Evolutionary conservation across 2,888 invertebrate species (phyloP), one percentile per base, ranked within the genome.

Genomic region (Aspidapion aeneum): DNA sequence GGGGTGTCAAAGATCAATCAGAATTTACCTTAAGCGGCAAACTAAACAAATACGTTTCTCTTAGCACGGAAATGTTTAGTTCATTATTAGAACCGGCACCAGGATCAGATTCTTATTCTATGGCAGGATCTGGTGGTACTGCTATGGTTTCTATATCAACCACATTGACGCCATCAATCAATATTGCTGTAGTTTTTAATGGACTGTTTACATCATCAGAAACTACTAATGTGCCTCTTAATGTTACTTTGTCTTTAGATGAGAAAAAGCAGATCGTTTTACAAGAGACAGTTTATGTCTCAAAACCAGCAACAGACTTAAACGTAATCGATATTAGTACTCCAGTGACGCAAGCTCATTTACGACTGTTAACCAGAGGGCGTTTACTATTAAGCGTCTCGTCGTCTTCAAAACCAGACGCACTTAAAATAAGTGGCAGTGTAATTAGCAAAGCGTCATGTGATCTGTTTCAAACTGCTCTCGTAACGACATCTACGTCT

Each of bases 111-210:
- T 81, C 81, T 67, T 80, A 67, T 64, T 66, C 79, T 63, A 84
- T 83, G 86, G 84, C 81, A 66, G 91, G 83, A 72, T 88, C 83
- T 71, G 93, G 92, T 73, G 95, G 93, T 1, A 94, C 94, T 0
- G 94, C 94, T 0, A 89, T 94, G 35, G 89, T 95, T 1, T 91
- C 93, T 0, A 91, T 90, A 0, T 90, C 88, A 0, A 90, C 91
- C 12, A 88, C 91, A 0, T 87, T 91, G 1, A 88, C 91, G 0
- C 92, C 94, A 0, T 91, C 91, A 48, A 85, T 94, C 63, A 91
- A 94, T 76, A 78, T 94, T 50, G 90, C 91, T 0, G 79, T 94
- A 1, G 85, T 93, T 0, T 93, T 93, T 77, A 93, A 93, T 73
- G 94, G 94, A 9, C 83, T 94, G 1, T 92, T 94, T 70, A 82